phyloP scores from a whole-genome alignment of 2,888 invertebrate species.

The Isotomurus palustris region DNA sequence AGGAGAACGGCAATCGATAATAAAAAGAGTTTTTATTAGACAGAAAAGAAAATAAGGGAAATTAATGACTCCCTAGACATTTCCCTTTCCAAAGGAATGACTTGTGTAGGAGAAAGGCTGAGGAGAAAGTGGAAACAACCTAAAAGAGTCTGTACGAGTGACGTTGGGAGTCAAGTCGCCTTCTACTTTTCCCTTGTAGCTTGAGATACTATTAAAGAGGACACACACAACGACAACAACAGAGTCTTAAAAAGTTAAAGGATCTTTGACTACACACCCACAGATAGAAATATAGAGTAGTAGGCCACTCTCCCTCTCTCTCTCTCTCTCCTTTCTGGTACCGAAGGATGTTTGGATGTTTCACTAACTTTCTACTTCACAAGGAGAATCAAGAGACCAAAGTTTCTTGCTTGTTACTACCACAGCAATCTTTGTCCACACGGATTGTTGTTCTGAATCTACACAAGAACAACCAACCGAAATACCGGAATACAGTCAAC shows the following conservation, averaged over 20 bases:
- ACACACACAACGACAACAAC: not conserved
- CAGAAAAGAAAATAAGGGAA: conserved; percentile 38
- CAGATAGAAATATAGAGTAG: not conserved
- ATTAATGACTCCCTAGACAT: conserved; percentile 38
- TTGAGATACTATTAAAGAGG: no score
- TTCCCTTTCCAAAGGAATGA: not conserved
- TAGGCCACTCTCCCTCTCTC: not conserved
- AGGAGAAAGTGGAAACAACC: not conserved
- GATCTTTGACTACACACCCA: not conserved
- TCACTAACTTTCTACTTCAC: no score
- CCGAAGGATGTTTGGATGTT: no score
- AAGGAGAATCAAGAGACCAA: not conserved
- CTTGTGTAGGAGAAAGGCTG: not conserved
- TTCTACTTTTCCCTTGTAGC: no score
- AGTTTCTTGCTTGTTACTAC: not conserved
- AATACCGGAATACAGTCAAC: no score
- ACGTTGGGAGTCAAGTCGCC: not conserved
- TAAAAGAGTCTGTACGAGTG: not conserved
- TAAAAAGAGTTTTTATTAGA: conserved; percentile 38
- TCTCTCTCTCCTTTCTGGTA: not conserved
- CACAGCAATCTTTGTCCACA: no score
- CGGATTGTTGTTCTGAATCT: no score
- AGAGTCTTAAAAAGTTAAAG: not conserved
- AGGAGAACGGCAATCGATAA: conserved; percentile 30
- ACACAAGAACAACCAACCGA: no score